Base-by-base conservation (phyloP, 1,140 invertebrate genomes). In the Akabosia matsudoensis region DNA sequence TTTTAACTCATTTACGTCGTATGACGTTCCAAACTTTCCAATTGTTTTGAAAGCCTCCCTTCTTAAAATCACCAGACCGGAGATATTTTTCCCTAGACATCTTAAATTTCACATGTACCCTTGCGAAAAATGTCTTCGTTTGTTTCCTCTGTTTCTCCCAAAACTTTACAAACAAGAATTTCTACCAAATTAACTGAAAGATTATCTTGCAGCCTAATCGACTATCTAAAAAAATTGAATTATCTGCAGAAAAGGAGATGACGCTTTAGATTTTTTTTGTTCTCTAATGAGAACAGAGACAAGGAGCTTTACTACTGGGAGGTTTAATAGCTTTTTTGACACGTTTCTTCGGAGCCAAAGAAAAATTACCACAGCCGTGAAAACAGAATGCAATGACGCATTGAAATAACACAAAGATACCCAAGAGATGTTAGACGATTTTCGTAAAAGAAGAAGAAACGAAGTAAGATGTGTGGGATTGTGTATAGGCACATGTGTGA, bases 291-390 rank as follows among this genome's bases (percentile, higher is more conserved):
- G 61, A 67, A 67, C n/a, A 67, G 28, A 67, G 61, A 56, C 54
- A 22, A 56, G 54, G 13, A 22, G 54, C 13, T n/a, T 13, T 22
- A 56, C 54, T 56, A 56, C 54, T 56, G 77, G 78, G 33, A n/a
- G 70, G 71, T 61, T 70, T 79, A 79, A 79, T 79, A 70, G 78
- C 74, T 72, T 76, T 79, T 79, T 76, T 79, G 78, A 79, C 78
- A 76, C 78, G 37, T 79, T 56, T 70, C 74, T 10, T 61, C 75
- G 74, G 54, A 52, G 74, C 75, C 33, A 56, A 73, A 70, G 31
- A 76, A 71, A 76, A 79, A 79, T 76, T 79, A 79, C 74, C 72
- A 76, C 33, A 28, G 26, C 61, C n/a, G n/a, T n/a, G n/a, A n/a
- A n/a, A n/a, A n/a, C n/a, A n/a, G n/a, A n/a, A n/a, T n/a, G n/a